Conservation (phyloP, 2,797 vertebrate species). For the Ciconia nigra region DNA sequence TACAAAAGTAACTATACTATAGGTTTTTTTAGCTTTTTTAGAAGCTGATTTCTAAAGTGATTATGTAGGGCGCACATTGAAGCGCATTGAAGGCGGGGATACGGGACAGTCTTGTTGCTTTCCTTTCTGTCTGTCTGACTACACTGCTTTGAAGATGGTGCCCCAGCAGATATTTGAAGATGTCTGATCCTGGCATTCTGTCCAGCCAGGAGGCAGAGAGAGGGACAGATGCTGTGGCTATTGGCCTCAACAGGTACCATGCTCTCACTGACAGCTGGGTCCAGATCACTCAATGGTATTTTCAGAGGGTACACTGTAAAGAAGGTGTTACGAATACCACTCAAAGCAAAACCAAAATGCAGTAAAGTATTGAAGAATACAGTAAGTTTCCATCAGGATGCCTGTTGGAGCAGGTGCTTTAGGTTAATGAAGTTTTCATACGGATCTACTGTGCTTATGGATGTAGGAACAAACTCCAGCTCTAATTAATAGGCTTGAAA, state of each 20-base stretch:
- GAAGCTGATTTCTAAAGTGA: neutral
- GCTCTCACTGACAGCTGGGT: neutral
- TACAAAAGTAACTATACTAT: neutral
- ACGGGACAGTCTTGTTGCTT: neutral
- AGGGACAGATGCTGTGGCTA: neutral
- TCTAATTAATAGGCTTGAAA: neutral
- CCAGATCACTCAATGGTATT: neutral
- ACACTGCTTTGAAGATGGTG: neutral
- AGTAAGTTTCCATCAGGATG: neutral
- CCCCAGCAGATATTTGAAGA: neutral
- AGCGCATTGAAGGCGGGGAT: neutral
- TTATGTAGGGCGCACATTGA: neutral
- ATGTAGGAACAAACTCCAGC: neutral
- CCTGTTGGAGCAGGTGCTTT: neutral
- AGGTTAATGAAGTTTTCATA: neutral
- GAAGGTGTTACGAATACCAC: neutral
- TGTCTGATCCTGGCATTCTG: neutral
- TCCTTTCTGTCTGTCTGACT: neutral
- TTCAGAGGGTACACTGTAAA: neutral
- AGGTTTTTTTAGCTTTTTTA: too few species aligned
- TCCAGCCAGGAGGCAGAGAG: neutral
- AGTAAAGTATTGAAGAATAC: neutral
- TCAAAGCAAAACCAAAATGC: neutral
- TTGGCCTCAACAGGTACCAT: neutral
- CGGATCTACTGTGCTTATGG: neutral